Evolutionary conservation across 2,113 vertebrate genomes (phyloP).

Genomic region (Sitta europaea): DNA sequence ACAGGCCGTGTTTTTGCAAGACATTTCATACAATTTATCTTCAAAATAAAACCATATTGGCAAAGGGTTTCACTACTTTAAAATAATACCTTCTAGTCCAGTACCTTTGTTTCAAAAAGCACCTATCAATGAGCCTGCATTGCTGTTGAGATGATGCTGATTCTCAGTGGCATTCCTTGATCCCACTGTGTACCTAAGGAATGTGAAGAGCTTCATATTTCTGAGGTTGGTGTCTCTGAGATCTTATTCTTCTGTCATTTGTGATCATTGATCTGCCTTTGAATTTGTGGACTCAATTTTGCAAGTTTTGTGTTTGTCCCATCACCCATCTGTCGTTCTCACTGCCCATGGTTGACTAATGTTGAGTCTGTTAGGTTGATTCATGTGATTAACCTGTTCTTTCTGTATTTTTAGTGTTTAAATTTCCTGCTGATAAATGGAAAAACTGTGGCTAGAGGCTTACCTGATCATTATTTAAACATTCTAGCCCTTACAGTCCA

Average conservation of each 20-base stretch:
- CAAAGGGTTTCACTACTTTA: not conserved
- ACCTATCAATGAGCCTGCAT: fast-evolving
- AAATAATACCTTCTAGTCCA: not conserved
- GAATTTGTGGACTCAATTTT: not conserved
- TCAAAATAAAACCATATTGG: not conserved
- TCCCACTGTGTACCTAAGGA: not conserved
- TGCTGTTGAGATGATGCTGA: not conserved
- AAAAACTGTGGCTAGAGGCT: not conserved
- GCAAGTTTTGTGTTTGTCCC: not conserved
- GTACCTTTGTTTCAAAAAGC: not conserved
- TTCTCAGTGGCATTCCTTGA: not conserved
- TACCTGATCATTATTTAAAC: not conserved
- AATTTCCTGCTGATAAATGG: not conserved
- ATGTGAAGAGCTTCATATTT: not conserved
- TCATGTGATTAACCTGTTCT: not conserved
- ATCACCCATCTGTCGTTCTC: fast-evolving
- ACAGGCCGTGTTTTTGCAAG: not conserved
- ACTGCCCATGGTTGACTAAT: not conserved
- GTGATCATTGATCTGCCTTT: not conserved
- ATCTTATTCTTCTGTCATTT: not conserved
- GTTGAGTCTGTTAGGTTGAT: not conserved
- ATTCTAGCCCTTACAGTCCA: not conserved
- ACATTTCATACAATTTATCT: not conserved
- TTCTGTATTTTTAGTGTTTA: not conserved
- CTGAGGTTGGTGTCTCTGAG: not conserved